These are phyloP conservation scores for Schrankia costaestrigalis DNA, from an alignment of 2,888 invertebrate species.

Conservation along the genomic window DNA sequence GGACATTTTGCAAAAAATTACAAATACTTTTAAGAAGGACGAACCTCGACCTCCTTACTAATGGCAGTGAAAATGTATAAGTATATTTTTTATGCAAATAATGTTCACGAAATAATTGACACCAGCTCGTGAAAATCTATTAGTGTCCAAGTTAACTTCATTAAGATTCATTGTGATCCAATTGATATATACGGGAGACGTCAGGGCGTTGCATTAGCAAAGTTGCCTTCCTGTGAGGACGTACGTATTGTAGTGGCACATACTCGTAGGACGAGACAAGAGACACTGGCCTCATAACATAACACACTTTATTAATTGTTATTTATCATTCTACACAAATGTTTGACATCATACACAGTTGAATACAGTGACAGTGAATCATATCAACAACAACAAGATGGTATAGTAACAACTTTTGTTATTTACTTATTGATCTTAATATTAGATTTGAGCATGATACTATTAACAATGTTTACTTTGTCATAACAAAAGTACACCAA, in stretches of 20 bases:
- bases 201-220: conserved; percentile 37
- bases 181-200: conserved; percentile 43
- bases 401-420: no score
- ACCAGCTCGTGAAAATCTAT: conserved; percentile 21
- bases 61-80: conserved; percentile 10
- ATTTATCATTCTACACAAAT: conserved; percentile 23
- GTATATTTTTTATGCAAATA: conserved; percentile 11
- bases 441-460: no score
- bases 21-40: no score
- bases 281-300: conserved; percentile 18
- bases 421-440: no score
- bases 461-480: no score
- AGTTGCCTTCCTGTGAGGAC: conserved; percentile 27
- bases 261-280: conserved; percentile 44
- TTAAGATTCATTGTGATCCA: conserved; percentile 43
- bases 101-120: conserved; percentile 16
- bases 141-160: conserved; percentile 18
- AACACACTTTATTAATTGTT: conserved; percentile 22
- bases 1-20: no score
- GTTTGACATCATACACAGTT: conserved; percentile 22
- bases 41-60: conserved; percentile 27
- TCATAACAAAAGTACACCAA: no score
- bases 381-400: conserved; percentile 23
- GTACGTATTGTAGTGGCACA: conserved; percentile 41
- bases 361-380: conserved; percentile 34